phyloP scores from a whole-genome alignment of 2,888 invertebrate genomes.

The Lobophora halterata region DNA sequence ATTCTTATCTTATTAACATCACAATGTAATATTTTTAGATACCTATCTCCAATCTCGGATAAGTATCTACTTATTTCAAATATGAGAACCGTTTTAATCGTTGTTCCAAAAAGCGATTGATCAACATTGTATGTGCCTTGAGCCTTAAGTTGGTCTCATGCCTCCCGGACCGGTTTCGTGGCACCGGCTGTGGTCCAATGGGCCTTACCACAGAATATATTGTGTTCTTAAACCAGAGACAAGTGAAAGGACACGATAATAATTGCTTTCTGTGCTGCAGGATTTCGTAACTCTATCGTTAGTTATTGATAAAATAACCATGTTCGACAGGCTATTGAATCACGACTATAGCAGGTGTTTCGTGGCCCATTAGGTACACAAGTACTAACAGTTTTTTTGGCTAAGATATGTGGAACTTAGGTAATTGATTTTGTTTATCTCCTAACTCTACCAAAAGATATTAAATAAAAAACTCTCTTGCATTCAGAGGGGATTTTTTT shows the following conservation, averaged over 20 bases:
- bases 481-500: no score
- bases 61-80: constrained; percentile 35
- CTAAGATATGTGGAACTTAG: no score
- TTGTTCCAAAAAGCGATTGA: constrained; percentile 72
- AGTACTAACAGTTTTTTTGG: background rate
- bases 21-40: constrained; percentile 11
- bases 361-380: constrained; percentile 16
- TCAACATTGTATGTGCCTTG: constrained; percentile 74
- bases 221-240: constrained; percentile 30
- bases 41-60: constrained; percentile 15
- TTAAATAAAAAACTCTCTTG: no score
- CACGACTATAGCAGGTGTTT: constrained; percentile 25
- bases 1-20: background rate
- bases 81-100: constrained; percentile 53
- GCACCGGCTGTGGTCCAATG: constrained; percentile 68
- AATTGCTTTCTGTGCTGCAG: constrained; percentile 69
- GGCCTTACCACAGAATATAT: constrained; percentile 44
- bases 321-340: constrained; percentile 28
- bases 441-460: no score
- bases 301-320: constrained; percentile 45
- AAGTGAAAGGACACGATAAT: constrained; percentile 77
- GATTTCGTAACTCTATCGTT: constrained; percentile 57
- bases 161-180: constrained; percentile 70
- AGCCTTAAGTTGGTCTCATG: constrained; percentile 70
- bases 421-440: no score